Conservation (phyloP, 2,113 vertebrate species). For the Pungitius pungitius region DNA sequence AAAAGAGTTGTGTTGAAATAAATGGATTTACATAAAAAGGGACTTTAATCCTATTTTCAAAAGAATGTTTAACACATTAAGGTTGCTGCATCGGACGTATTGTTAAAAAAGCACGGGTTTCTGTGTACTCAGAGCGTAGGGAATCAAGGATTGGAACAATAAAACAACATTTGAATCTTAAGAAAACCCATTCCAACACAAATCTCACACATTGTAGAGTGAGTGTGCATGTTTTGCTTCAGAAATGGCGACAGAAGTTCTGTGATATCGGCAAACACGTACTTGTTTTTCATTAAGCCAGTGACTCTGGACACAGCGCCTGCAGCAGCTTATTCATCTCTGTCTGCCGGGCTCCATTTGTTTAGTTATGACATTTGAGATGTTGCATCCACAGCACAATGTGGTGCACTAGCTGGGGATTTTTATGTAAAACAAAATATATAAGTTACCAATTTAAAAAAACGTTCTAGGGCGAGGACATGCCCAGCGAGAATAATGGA, state of each 20-base stretch:
- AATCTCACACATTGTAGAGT: not conserved
- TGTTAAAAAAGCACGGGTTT: not conserved
- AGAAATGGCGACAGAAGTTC: slow-evolving; percentile 13
- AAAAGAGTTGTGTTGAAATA: slow-evolving; percentile 13
- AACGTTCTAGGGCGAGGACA: slow-evolving; percentile 23
- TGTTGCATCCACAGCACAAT: slow-evolving; percentile 44
- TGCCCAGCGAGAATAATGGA: slow-evolving; percentile 36
- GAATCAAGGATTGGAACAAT: slow-evolving; percentile 10
- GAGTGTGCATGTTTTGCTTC: slow-evolving; percentile 27
- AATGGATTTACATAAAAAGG: slow-evolving; percentile 28
- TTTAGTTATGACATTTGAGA: slow-evolving; percentile 74
- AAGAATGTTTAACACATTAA: not conserved
- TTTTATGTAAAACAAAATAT: slow-evolving; percentile 50
- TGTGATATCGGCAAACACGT: not conserved
- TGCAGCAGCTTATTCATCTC: slow-evolving; percentile 64
- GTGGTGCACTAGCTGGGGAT: slow-evolving; percentile 65
- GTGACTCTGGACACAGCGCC: slow-evolving; percentile 35
- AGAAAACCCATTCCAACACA: not conserved
- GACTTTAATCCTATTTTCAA: slow-evolving; percentile 4
- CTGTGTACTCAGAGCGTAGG: not conserved
- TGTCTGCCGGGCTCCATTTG: slow-evolving; percentile 63
- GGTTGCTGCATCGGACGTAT: not conserved
- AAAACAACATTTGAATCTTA: slow-evolving; percentile 4
- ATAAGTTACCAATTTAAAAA: slow-evolving; percentile 33
- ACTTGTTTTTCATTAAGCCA: slow-evolving; percentile 64